Conservation (phyloP, 1,140 invertebrate genomes). For the Bursaphelenchus mucronatus region DNA sequence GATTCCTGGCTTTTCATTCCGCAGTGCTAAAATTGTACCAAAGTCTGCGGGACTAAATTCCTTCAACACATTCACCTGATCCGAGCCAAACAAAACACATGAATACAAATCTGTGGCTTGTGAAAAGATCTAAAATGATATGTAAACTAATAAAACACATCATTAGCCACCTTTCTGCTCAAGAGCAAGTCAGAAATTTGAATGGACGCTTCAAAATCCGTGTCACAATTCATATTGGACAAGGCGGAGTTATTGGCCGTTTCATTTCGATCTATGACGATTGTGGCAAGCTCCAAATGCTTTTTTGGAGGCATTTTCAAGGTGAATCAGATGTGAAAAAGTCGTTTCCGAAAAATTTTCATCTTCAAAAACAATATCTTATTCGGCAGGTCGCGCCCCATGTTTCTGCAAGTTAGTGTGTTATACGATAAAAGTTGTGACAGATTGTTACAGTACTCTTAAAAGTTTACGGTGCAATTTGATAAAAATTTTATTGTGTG, state of each 20-base stretch:
- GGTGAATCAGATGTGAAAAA: no score
- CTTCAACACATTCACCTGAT: neutral
- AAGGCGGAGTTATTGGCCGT: constrained; percentile 4
- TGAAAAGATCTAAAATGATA: constrained; percentile 15
- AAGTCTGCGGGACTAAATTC: no score
- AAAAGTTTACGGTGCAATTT: no score
- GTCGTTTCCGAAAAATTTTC: no score
- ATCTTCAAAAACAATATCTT: no score
- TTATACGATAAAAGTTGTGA: no score
- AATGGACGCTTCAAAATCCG: constrained; percentile 11
- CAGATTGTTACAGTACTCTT: no score
- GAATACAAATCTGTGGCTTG: neutral
- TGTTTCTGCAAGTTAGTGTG: no score
- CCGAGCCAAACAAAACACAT: constrained; percentile 3
- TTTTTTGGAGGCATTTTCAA: constrained; percentile 9
- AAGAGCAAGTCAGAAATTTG: constrained; percentile 7
- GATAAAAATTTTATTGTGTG: no score
- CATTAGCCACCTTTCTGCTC: neutral
- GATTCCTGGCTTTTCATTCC: no score
- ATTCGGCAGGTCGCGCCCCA: no score
- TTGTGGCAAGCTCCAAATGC: neutral
- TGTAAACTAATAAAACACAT: neutral
- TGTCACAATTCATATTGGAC: neutral
- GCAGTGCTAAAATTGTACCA: no score
- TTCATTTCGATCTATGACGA: constrained; percentile 3